Percentiles rank a stretch among this genome's conserved stretches.
These are phyloP conservation scores for Ovis aries DNA, from an alignment of 2,113 vertebrate species.

Conservation along the genomic window DNA sequence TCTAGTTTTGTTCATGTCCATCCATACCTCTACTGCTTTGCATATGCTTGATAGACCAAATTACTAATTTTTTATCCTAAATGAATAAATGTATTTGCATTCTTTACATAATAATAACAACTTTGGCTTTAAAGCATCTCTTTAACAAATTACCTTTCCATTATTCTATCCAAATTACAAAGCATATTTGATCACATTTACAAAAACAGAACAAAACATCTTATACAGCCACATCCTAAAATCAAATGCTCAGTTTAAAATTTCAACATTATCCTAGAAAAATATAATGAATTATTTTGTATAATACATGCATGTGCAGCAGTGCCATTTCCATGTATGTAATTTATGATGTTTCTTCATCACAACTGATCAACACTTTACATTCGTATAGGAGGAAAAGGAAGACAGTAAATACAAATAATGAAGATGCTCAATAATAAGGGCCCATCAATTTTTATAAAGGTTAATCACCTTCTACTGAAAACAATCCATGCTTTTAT, in stretches of 20 bases:
- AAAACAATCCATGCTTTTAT: neutral
- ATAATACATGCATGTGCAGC: neutral
- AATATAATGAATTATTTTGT: neutral
- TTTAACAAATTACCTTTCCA: neutral
- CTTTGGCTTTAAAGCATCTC: neutral
- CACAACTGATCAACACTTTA: neutral
- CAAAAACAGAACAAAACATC: neutral
- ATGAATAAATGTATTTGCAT: neutral
- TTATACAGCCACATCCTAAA: neutral
- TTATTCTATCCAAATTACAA: neutral
- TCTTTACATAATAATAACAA: neutral
- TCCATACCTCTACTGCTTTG: neutral
- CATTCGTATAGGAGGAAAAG: neutral
- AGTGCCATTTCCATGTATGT: neutral
- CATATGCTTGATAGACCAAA: neutral
- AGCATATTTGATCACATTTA: neutral
- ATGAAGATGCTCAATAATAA: neutral
- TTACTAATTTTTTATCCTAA: neutral
- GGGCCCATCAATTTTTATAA: neutral
- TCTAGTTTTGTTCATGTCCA: neutral
- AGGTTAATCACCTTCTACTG: neutral
- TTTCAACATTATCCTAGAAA: neutral
- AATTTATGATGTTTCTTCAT: neutral
- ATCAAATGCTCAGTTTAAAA: neutral
- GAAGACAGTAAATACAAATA: neutral